phyloP scores from a whole-genome alignment of 2,888 invertebrate genomes.

The Dicyrtoma fusca region DNA sequence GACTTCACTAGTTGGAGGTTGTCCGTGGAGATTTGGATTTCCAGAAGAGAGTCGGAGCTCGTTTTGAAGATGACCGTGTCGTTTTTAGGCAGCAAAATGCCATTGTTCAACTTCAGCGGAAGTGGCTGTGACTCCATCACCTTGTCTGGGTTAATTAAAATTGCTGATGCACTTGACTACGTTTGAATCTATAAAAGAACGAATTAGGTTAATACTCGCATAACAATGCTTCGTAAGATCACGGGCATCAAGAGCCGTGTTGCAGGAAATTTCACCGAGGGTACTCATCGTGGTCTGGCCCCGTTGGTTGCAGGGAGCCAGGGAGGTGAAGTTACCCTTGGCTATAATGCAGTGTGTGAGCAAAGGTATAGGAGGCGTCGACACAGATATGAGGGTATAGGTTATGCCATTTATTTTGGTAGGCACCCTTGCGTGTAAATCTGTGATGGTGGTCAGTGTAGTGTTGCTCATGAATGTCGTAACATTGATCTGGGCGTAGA shows the following conservation, averaged over 20 bases:
- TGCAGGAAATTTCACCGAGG: not conserved
- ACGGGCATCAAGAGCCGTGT: not conserved
- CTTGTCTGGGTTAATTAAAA: not conserved
- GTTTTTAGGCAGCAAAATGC: too few relatives aligned
- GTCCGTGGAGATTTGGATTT: slow-evolving; percentile 31
- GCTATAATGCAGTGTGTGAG: not conserved
- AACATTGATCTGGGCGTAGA: too few relatives aligned
- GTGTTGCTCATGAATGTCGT: too few relatives aligned
- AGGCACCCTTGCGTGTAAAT: too few relatives aligned
- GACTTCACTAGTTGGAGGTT: not conserved
- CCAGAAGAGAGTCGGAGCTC: slow-evolving; percentile 10
- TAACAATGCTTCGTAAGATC: not conserved
- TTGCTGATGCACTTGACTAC: not conserved
- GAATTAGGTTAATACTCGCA: too few relatives aligned
- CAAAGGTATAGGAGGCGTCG: not conserved
- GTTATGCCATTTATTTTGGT: not conserved
- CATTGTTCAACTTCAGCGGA: not conserved
- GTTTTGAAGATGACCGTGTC: slow-evolving; percentile 22
- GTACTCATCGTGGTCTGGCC: not conserved
- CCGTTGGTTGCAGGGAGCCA: not conserved
- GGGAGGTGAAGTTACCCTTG: not conserved
- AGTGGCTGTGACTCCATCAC: not conserved
- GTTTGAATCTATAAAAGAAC: not conserved
- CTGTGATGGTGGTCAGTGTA: too few relatives aligned
- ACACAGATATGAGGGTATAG: not conserved